phyloP scores from a whole-genome alignment of 1,140 invertebrate species.

The Eurosta solidaginis region DNA sequence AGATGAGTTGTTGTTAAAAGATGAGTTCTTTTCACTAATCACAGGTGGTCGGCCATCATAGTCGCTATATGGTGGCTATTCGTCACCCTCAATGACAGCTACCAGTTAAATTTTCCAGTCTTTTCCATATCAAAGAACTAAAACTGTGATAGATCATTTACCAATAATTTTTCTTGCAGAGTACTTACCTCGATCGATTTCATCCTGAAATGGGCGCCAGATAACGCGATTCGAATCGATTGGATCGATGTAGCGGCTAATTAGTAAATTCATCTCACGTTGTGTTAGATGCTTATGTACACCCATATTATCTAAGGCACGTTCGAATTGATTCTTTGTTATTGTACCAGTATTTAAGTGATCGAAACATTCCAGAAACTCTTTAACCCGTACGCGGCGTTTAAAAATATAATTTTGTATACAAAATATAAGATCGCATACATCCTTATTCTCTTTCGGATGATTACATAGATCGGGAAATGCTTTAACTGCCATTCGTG shows the following conservation, averaged over 20 bases:
- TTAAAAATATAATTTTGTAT: slow-evolving; percentile 63
- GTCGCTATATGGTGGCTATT: no score
- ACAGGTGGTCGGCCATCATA: no score
- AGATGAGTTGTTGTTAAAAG: no score
- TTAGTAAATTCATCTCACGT: slow-evolving; percentile 65
- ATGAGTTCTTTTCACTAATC: no score
- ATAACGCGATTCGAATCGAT: slow-evolving; percentile 67
- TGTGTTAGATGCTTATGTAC: slow-evolving; percentile 64
- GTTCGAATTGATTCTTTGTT: slow-evolving; percentile 68
- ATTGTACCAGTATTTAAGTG: slow-evolving; percentile 67
- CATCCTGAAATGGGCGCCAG: slow-evolving; percentile 74
- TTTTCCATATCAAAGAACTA: not conserved
- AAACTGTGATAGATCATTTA: not conserved
- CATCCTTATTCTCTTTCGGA: slow-evolving; percentile 43
- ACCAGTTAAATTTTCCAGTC: no score
- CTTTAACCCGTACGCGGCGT: slow-evolving; percentile 65
- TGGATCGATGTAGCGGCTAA: slow-evolving; percentile 68
- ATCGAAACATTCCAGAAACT: slow-evolving; percentile 70
- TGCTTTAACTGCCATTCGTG: slow-evolving; percentile 40
- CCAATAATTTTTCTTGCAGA: no score
- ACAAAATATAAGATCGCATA: slow-evolving; percentile 50
- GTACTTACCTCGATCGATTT: slow-evolving; percentile 67
- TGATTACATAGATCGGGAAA: slow-evolving; percentile 52
- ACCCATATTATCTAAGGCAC: slow-evolving; percentile 68
- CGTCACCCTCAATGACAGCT: no score